A percentile compares a stretch with the other conserved stretches of the same genome.
Evolutionary conservation across 2,888 invertebrate genomes (phyloP).

Genomic region (Cheilosia vernalis): DNA sequence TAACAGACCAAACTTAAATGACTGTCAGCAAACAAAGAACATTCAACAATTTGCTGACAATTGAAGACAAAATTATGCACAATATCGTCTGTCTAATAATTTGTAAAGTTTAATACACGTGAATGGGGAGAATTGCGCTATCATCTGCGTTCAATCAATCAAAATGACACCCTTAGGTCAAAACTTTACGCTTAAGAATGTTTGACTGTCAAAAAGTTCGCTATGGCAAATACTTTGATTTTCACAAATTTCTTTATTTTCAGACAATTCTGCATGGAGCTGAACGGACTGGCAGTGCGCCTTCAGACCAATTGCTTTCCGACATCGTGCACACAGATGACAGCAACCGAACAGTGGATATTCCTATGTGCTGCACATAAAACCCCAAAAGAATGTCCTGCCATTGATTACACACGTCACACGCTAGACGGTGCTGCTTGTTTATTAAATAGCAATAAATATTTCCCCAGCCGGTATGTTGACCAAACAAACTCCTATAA

Average conservation of each 20-base stretch:
- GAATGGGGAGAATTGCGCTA: too few species aligned
- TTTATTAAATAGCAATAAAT: conserved; percentile 99
- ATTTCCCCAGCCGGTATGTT: conserved; percentile 97
- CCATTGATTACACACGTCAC: conserved; percentile 99
- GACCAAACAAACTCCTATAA: background rate
- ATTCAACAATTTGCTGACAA: too few species aligned
- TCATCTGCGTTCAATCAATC: too few species aligned
- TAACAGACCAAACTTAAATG: too few species aligned
- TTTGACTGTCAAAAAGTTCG: too few species aligned
- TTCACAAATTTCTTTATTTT: background rate
- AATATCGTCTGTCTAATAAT: too few species aligned
- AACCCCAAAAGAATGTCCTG: conserved; percentile 99
- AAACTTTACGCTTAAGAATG: too few species aligned
- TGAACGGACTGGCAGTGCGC: conserved; percentile 98
- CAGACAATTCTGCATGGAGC: conserved; percentile 99
- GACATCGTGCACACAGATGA: conserved; percentile 99
- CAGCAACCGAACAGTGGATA: conserved; percentile 99
- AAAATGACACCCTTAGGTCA: too few species aligned
- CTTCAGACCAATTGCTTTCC: conserved; percentile 98
- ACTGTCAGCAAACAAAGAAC: too few species aligned
- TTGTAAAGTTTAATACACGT: too few species aligned
- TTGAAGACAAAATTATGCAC: too few species aligned
- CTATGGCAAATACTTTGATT: too few species aligned
- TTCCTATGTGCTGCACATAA: conserved; percentile 99
- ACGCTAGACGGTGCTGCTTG: conserved; percentile 99